phyloP scores from a whole-genome alignment of 2,113 vertebrate genomes.

The Macrotis lagotis region DNA sequence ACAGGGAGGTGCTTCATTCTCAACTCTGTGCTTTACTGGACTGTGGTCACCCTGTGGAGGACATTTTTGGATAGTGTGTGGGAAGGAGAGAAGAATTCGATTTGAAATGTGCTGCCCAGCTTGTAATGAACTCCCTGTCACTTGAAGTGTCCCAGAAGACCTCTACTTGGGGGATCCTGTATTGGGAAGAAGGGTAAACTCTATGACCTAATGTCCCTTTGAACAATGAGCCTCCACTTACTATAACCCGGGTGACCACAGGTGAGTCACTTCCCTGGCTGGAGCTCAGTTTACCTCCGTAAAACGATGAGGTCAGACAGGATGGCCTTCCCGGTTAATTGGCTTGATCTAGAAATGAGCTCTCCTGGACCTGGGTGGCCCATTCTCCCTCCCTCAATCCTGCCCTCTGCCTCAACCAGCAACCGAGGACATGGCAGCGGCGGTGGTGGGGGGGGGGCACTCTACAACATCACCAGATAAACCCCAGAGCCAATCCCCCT shows the following conservation, averaged over 20 bases:
- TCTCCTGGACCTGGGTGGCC: not conserved
- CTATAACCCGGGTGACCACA: no score
- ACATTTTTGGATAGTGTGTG: no score
- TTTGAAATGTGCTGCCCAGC: not conserved
- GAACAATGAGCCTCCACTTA: no score
- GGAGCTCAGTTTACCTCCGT: no score
- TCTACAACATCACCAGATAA: conserved; percentile 67
- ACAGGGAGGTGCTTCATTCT: not conserved
- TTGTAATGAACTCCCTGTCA: not conserved
- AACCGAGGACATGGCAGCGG: not conserved
- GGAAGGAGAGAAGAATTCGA: not conserved
- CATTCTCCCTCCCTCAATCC: no score
- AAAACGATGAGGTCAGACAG: no score
- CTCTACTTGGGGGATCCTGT: not conserved
- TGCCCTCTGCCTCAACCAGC: not conserved
- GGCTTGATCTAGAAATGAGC: not conserved
- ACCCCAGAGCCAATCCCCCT: conserved; percentile 78
- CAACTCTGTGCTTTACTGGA: not conserved
- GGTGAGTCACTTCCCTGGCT: not conserved
- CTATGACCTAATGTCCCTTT: not conserved
- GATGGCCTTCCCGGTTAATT: not conserved
- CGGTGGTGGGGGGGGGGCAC: not conserved
- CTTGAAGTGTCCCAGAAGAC: not conserved
- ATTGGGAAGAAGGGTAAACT: not conserved
- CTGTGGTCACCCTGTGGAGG: no score